Evolutionary conservation across 2,113 vertebrate species (phyloP).

Genomic region (Odobenus rosmarus): DNA sequence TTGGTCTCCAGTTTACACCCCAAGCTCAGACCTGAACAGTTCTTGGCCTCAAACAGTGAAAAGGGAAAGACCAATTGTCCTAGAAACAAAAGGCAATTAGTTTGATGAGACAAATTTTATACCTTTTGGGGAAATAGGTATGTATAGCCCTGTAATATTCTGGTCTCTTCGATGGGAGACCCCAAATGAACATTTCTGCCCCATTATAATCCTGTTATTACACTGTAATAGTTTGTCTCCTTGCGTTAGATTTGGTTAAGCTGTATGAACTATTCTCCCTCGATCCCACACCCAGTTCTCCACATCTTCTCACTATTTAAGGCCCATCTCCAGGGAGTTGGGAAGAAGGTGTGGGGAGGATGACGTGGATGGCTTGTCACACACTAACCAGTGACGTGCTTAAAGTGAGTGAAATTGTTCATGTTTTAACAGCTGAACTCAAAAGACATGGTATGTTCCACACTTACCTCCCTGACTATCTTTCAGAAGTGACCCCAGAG

Average conservation of each 20-base stretch:
- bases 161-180: background rate
- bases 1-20: background rate
- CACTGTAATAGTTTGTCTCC: background rate
- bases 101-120: conserved; percentile 8
- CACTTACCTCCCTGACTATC: background rate
- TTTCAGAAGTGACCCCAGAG: conserved; percentile 12
- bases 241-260: background rate
- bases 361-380: background rate
- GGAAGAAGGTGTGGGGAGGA: background rate
- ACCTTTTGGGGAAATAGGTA: background rate
- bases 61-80: background rate
- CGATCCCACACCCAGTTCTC: background rate
- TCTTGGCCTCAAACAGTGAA: conserved; percentile 4
- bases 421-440: background rate
- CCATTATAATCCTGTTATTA: background rate
- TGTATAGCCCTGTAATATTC: background rate
- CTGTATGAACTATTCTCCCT: background rate
- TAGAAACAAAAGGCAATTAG: conserved; percentile 4
- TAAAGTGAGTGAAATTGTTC: background rate
- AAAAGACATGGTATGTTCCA: background rate
- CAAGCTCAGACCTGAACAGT: background rate
- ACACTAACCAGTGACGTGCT: background rate
- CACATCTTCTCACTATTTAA: background rate
- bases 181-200: background rate
- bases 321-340: background rate